Evolutionary conservation across 2,797 vertebrate genomes (phyloP).

Genomic region (Glyptemys insculpta): DNA sequence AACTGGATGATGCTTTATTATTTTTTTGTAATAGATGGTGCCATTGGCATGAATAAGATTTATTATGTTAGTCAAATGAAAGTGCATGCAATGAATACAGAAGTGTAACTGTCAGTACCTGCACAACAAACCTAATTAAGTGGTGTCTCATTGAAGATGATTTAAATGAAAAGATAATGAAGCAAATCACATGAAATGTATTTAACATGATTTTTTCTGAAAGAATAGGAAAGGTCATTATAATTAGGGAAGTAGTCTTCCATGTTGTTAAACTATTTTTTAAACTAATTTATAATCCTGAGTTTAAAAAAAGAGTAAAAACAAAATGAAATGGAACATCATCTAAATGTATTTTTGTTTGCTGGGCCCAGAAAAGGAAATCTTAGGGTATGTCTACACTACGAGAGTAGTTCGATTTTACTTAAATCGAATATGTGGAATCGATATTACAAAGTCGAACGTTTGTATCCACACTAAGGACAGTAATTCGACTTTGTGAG

Average conservation of each 20-base stretch:
- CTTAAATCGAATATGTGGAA: too few species aligned
- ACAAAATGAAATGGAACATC: neutral
- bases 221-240: slow-evolving; percentile 67
- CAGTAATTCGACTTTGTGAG: too few species aligned
- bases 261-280: slow-evolving; percentile 49
- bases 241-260: slow-evolving; percentile 57
- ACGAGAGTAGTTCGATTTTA: too few species aligned
- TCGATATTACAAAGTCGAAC: too few species aligned
- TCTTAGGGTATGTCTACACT: too few species aligned
- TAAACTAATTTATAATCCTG: slow-evolving; percentile 37
- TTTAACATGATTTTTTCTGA: slow-evolving; percentile 69
- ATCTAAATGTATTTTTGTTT: neutral
- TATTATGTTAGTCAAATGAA: slow-evolving; percentile 66
- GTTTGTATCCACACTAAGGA: too few species aligned
- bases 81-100: slow-evolving; percentile 54
- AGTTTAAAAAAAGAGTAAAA: neutral
- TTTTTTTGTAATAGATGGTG: slow-evolving; percentile 72
- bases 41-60: slow-evolving; percentile 67
- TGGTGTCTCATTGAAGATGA: slow-evolving; percentile 65
- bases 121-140: slow-evolving; percentile 75
- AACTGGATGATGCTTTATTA: slow-evolving; percentile 62
- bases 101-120: slow-evolving; percentile 60
- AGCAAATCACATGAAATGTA: slow-evolving; percentile 66
- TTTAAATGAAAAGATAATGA: slow-evolving; percentile 78
- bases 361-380: neutral